Evolutionary conservation across 2,113 vertebrate species (phyloP).

Genomic region (Lepidiolamprologus cunningtoni): DNA sequence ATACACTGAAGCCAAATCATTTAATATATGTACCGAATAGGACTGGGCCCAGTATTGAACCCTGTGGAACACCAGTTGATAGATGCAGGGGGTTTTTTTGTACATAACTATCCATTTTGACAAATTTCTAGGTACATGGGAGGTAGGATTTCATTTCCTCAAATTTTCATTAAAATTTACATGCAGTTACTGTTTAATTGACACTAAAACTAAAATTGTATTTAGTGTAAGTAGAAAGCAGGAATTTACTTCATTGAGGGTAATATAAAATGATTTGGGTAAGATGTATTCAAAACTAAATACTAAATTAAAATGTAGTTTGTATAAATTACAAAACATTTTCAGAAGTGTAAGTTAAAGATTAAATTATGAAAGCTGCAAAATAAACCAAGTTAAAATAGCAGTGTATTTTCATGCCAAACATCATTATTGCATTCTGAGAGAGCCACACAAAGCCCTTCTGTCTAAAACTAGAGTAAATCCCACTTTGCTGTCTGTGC

Average conservation of each 20-base stretch:
- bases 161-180: background rate
- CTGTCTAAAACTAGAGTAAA: background rate
- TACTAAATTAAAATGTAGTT: background rate
- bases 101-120: background rate
- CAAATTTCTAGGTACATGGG: background rate
- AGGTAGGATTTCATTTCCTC: background rate
- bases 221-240: background rate
- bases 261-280: background rate
- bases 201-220: background rate
- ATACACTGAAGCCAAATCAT: background rate
- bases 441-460: background rate
- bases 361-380: background rate
- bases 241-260: background rate
- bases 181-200: background rate
- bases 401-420: background rate
- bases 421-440: background rate
- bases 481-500: background rate
- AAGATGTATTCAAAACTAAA: background rate
- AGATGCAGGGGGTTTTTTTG: rapidly evolving
- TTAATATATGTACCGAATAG: background rate
- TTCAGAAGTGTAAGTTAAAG: background rate
- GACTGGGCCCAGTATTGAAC: background rate
- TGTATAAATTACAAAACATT: background rate
- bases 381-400: rapidly evolving
- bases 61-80: background rate